Conservation (phyloP, 2,113 vertebrate species). For the Nothoprocta pentlandii region DNA sequence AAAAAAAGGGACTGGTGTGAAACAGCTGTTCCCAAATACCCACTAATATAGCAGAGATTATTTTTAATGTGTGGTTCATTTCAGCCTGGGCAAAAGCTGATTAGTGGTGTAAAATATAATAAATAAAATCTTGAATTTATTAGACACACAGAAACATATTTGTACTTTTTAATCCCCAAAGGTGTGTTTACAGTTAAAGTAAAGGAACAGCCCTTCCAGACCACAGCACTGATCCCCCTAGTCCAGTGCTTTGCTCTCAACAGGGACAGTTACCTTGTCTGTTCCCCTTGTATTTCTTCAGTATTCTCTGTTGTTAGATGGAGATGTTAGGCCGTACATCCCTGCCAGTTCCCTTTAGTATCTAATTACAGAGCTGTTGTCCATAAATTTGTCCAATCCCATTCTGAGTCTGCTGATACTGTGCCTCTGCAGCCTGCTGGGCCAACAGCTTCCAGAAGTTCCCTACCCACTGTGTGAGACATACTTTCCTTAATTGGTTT, state of each 20-base stretch:
- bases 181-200: neutral
- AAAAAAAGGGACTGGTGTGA: neutral
- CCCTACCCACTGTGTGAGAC: neutral
- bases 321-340: neutral
- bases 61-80: neutral
- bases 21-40: conserved; percentile 62
- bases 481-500: neutral
- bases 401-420: neutral
- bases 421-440: neutral
- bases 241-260: neutral
- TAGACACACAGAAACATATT: neutral
- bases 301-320: neutral
- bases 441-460: neutral
- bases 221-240: neutral
- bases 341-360: neutral
- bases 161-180: neutral
- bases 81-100: neutral
- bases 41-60: conserved; percentile 44
- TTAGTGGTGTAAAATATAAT: neutral
- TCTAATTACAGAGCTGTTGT: neutral
- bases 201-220: neutral
- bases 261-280: neutral
- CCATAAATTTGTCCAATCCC: neutral
- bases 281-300: neutral
- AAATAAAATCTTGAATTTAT: neutral